Evolutionary conservation across 92 coral and sea anemone species (phyloP), one percentile per base, ranked within the genome.

Genomic region (Montipora capitata): DNA sequence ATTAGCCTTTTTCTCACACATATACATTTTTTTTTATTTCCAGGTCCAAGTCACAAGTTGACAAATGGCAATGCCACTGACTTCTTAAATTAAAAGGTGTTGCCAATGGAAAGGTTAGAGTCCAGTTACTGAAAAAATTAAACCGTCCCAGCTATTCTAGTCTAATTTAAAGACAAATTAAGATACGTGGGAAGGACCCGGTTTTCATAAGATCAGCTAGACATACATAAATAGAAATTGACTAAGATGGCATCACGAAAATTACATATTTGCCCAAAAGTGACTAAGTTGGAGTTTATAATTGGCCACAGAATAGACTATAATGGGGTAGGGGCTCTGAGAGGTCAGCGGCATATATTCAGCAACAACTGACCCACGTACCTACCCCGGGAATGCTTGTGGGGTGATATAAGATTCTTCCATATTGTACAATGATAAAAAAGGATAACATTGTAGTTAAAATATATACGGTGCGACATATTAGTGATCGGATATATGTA

Each of bases 211-310:
- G n/a, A n/a, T n/a, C n/a, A n/a, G n/a, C n/a, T n/a, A 7, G 3
- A 7, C 7, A 3, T 45, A 18, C 54, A 57, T 0, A 4, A 10
- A 72, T 61, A 16, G 66, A 72, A 71, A 4, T 51, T 71, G 54
- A 71, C 70, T 65, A 27, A 12, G 70, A 5, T 12, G 42, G 70
- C 40, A 0, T 65, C 70, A 8, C 20, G 59, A 44, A n/a, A n/a
- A n/a, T n/a, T n/a, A 74, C 67, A 18, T 18, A 10, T 35, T 57
- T 56, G 7, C 81, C 68, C 68, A 14, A 48, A 74, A 43, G 73
- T 68, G 73, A 68, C 73, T 68, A 68, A 68, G 70, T 38, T 68
- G 73, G 66, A 61, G 66, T 61, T 20, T 61, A 61, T 61, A 61
- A 14, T 61, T 61, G 66, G 7, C 66, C 66, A 61, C 66, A 61